Base-by-base conservation (phyloP, 2,113 vertebrate species). In the Lutjanus erythropterus region DNA sequence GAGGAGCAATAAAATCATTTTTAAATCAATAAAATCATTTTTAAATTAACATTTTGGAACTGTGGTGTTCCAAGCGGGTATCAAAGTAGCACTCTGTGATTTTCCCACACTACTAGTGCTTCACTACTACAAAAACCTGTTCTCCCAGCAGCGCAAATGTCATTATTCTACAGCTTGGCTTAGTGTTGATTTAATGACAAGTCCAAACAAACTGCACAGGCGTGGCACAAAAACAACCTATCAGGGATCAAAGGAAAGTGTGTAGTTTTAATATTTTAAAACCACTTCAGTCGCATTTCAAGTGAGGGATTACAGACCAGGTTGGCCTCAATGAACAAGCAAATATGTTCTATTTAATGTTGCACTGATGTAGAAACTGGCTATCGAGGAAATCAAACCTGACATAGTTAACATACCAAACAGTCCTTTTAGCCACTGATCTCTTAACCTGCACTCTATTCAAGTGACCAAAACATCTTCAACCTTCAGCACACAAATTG, bases 81-180 rank as follows among this genome's bases (percentile, higher is more conserved):
- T 35, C 14, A 44, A 31, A 6, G 25, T 4, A 18, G 25, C 19
- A 0, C 49, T 59, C 6, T 55, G 60, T 47, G 10, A 78, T 72
- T 62, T 81, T 74, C 77, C 47, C 76, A 83, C 11, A 1, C 21
- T 49, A 27, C n/a, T n/a, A n/a, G n/a, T n/a, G 10, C 52, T 80
- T 75, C 3, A 49, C 4, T 33, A 23, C 41, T 1, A 42, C 27
- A 61, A 71, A 71, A 81, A 81, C 74, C 76, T 60, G 88, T 88
- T 88, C 33, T 60, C 12, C 61, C 0, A 72, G 47, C 2, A 73
- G 19, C 25, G 61, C 1, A 60, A 27, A 70, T 39, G 52, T 50
- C 7, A 35, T 18, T 18, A n/a, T 42, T 31, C 1, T 6, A 52
- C 44, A 71, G 49, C 56, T 41, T 18, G 27, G 31, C 37, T 31